Evolutionary conservation across 2,888 invertebrate species (phyloP).

Genomic region (Lordiphosa andalusiaca): DNA sequence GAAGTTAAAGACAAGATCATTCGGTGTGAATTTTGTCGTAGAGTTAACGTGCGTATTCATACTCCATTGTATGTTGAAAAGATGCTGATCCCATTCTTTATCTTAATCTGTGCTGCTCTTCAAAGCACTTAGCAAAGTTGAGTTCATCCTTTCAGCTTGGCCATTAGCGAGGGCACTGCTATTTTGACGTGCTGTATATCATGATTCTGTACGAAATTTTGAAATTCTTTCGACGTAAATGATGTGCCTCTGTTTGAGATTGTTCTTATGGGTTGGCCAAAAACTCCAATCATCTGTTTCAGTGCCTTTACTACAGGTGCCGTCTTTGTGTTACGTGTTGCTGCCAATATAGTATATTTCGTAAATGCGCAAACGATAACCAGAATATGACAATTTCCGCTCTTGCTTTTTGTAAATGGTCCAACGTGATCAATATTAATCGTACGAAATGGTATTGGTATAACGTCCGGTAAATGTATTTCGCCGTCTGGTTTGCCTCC

Average conservation of each 20-base stretch:
- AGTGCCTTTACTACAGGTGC: neutral
- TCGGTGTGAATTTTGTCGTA: neutral
- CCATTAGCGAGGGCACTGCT: neutral
- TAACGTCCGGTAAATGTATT: neutral
- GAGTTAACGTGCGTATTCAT: slow-evolving; percentile 3
- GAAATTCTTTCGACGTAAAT: no score
- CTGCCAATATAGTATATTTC: neutral
- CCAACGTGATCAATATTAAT: slow-evolving; percentile 8
- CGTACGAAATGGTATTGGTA: neutral
- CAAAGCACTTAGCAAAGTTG: neutral
- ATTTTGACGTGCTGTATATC: neutral
- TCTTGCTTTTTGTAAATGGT: slow-evolving; percentile 5
- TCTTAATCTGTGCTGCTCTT: neutral
- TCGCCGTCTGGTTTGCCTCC: no score
- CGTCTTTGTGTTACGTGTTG: slow-evolving; percentile 2
- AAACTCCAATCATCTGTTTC: neutral
- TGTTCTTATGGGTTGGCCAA: neutral
- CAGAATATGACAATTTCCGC: neutral
- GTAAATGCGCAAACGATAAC: slow-evolving; percentile 1
- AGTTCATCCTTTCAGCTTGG: slow-evolving; percentile 3
- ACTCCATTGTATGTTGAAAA: slow-evolving; percentile 3
- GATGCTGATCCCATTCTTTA: slow-evolving; percentile 1
- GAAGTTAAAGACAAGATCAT: no score
- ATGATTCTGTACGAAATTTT: neutral
- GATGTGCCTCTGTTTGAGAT: no score